Percentiles rank a stretch among this genome's conserved stretches.
Conservation (phyloP, 1,140 invertebrate species). For the Drosophila setifemur region DNA sequence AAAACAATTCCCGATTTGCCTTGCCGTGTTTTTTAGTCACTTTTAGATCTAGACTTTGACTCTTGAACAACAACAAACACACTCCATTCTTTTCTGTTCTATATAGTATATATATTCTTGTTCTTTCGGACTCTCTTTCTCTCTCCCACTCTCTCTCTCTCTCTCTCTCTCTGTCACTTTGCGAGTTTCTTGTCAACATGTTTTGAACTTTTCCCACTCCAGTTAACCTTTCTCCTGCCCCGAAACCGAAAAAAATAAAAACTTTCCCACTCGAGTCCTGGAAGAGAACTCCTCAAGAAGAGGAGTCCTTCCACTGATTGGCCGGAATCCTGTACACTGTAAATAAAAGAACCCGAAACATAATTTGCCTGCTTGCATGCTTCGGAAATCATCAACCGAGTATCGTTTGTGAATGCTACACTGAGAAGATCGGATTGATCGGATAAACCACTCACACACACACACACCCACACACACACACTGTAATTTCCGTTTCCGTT, state of each 20-base stretch:
- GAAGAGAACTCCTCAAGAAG: no score
- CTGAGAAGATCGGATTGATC: no score
- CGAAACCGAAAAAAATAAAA: conserved; percentile 11
- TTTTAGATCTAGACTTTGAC: conserved; percentile 37
- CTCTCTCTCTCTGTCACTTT: neutral
- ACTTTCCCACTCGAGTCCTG: conserved; percentile 38
- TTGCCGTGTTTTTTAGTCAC: conserved; percentile 28
- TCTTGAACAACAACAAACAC: conserved; percentile 15
- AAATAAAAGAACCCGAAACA: neutral
- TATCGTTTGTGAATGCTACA: conserved; percentile 29
- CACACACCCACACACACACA: neutral
- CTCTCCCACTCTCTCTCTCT: neutral
- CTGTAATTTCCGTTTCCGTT: conserved; percentile 28
- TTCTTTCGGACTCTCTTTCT: conserved; percentile 20
- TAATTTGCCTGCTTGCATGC: conserved; percentile 20
- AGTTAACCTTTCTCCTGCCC: conserved; percentile 17
- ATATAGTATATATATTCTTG: neutral
- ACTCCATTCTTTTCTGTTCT: conserved; percentile 4
- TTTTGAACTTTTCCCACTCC: conserved; percentile 37
- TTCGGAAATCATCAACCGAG: neutral
- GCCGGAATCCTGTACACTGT: conserved; percentile 7
- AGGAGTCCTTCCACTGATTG: conserved; percentile 35
- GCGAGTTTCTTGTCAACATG: conserved; percentile 24
- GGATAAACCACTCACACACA: neutral
- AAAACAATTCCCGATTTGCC: neutral